Base-by-base conservation (phyloP, 2,797 vertebrate species). In the Anabas testudineus region DNA sequence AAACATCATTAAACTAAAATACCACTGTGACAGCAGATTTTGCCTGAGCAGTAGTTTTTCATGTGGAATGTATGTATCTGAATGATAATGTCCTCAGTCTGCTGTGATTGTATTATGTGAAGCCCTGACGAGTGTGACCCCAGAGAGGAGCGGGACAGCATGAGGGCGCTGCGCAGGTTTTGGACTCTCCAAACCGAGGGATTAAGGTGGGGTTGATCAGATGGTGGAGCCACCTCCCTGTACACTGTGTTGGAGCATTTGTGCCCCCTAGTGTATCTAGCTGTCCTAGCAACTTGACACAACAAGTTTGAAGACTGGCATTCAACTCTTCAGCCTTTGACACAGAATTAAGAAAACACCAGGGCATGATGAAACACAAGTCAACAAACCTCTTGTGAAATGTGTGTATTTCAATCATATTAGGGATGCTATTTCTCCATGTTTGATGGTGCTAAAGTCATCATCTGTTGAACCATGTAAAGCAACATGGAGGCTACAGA, bases 1-100 rank as follows among this genome's bases (percentile, higher is more conserved):
- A 71, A 77, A 66, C 57, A 73, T 74, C 65, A 80, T 87, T 83
- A 88, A 89, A 85, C 47, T 67, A 72, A 85, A 88, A 89, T 77
- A 78, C 77, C 72, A 83, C 75, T 62, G 71, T 69, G 76, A 81
- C 77, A 72, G 77, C 77, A 74, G 34, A 76, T 74, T 85, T 80
- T 69, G 63, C 64, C 52, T 8, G 49, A 73, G 68, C 15, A 1
- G 61, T 56, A 80, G 81, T 78, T 81, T 69, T 78, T 88, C 75
- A 69, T 67, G 59, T 60, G 41, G 69, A 81, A 74, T 78, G 57
- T 34, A 22, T 55, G 53, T 24, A 32, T 76, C 47, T 77, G 70
- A 88, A 85, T 85, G 56, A 68, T 57, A 75, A 81, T 80, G 59
- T 51, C 66, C 51, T 45, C 37, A 1, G 54, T 57, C 51, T 56